Percentiles rank a stretch among this genome's conserved stretches.
phyloP scores from a whole-genome alignment of 2,888 invertebrate genomes.

The Taenaris catops region DNA sequence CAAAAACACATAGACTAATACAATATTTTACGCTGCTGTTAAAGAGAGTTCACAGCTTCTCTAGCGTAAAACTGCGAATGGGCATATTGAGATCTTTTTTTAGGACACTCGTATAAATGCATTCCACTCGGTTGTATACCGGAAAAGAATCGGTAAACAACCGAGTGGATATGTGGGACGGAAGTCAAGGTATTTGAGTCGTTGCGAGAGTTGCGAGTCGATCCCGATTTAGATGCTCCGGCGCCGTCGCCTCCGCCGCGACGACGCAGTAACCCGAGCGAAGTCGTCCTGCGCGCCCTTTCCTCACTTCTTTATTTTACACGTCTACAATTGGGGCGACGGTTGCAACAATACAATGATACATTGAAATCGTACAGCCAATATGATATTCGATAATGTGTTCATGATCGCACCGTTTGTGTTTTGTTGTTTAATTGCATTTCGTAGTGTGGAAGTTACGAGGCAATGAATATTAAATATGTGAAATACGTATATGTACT shows the following conservation, averaged over 20 bases:
- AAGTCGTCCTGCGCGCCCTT: constrained; percentile 69
- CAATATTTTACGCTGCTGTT: no score
- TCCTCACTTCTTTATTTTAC: constrained; percentile 43
- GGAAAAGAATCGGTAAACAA: no score
- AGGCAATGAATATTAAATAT: no score
- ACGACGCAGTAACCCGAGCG: constrained; percentile 74
- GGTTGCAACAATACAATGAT: constrained; percentile 42
- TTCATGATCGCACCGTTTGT: constrained; percentile 11
- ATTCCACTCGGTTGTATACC: no score
- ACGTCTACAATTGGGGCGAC: constrained; percentile 38
- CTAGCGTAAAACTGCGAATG: no score
- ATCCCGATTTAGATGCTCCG: constrained; percentile 78
- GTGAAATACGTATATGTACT: background rate
- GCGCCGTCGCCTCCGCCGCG: constrained; percentile 68
- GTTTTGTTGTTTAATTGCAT: constrained; percentile 8
- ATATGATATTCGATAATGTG: constrained; percentile 16
- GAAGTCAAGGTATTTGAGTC: constrained; percentile 80
- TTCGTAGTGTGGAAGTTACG: constrained; percentile 1
- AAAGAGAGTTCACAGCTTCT: no score
- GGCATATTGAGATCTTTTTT: no score
- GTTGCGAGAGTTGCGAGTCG: constrained; percentile 74
- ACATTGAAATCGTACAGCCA: constrained; percentile 20
- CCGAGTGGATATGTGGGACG: no score
- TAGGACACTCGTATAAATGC: no score
- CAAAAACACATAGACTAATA: no score